phyloP scores from a whole-genome alignment of 2,113 vertebrate species.

The Stigmatopora argus region DNA sequence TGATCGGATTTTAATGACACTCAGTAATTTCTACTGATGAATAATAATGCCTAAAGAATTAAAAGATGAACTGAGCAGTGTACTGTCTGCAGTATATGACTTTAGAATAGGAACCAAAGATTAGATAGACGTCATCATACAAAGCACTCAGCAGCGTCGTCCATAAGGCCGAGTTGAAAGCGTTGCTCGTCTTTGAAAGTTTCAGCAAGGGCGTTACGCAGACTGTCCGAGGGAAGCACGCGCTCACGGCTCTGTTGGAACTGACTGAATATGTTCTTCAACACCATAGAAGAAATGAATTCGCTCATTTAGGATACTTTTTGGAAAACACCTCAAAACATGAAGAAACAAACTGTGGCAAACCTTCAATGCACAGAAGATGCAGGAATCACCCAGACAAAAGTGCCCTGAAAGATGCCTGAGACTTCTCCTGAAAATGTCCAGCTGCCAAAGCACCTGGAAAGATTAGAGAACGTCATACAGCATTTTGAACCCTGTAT shows the following conservation, averaged over 20 bases:
- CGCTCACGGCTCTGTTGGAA: slow-evolving; percentile 95
- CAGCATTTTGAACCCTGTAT: neutral
- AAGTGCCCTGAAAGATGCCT: slow-evolving; percentile 90
- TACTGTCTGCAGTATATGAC: neutral
- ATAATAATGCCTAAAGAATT: neutral
- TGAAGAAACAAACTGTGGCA: neutral
- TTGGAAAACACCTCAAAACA: neutral
- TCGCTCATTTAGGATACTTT: neutral
- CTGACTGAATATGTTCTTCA: slow-evolving; percentile 89
- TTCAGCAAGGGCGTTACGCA: slow-evolving; percentile 89
- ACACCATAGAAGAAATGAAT: slow-evolving; percentile 1
- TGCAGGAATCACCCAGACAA: slow-evolving; percentile 92
- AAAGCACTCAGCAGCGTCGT: slow-evolving; percentile 97
- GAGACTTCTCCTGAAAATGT: slow-evolving; percentile 93
- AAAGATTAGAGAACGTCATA: slow-evolving; percentile 6
- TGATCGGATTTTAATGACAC: too few relatives aligned
- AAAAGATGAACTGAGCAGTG: neutral
- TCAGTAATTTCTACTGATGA: neutral
- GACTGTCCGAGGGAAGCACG: slow-evolving; percentile 87
- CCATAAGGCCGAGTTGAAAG: slow-evolving; percentile 97
- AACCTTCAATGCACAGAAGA: slow-evolving; percentile 98
- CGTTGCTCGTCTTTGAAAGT: slow-evolving; percentile 96
- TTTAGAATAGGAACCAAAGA: slow-evolving; percentile 11
- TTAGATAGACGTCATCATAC: slow-evolving; percentile 66
- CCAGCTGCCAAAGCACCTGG: slow-evolving; percentile 96